A percentile compares a stretch with the other conserved stretches of the same genome.
phyloP scores from a whole-genome alignment of 2,888 invertebrate genomes.

The Calliphora vomitoria region DNA sequence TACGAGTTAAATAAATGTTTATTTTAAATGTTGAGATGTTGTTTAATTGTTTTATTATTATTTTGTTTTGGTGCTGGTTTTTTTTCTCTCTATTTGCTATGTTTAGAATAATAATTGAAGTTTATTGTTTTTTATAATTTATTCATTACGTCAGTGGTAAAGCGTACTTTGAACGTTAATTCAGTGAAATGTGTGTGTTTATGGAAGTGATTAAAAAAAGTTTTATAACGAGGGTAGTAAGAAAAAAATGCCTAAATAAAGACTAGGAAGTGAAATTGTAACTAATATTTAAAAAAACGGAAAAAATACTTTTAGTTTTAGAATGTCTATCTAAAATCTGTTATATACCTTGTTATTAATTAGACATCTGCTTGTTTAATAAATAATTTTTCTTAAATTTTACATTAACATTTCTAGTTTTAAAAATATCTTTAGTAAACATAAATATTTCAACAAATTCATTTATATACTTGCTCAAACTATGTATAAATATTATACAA shows the following conservation, averaged over 20 bases:
- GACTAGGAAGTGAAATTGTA: too few species aligned
- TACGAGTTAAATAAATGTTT: conserved; percentile 4
- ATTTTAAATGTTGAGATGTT: not conserved
- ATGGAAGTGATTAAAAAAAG: not conserved
- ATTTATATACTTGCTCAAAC: not conserved
- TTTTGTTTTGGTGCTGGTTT: conserved; percentile 9
- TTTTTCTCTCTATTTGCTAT: not conserved
- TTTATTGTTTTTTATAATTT: conserved; percentile 21
- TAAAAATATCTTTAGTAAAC: too few species aligned
- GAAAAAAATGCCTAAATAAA: not conserved
- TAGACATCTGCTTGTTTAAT: too few species aligned
- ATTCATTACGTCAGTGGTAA: not conserved
- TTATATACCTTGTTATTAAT: too few species aligned
- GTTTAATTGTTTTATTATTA: conserved; percentile 7
- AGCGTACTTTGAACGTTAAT: not conserved
- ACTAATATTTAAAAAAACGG: too few species aligned
- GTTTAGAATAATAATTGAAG: conserved; percentile 33
- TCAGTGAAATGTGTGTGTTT: not conserved
- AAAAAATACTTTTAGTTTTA: too few species aligned
- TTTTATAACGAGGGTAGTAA: not conserved
- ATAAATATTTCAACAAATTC: not conserved
- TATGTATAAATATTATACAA: not conserved
- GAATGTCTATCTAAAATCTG: too few species aligned
- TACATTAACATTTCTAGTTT: too few species aligned
- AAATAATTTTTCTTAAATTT: too few species aligned